Evolutionary conservation across 2,888 invertebrate genomes (phyloP), one percentile per base, ranked within the genome.

Genomic region (Dicyrtomina minuta): DNA sequence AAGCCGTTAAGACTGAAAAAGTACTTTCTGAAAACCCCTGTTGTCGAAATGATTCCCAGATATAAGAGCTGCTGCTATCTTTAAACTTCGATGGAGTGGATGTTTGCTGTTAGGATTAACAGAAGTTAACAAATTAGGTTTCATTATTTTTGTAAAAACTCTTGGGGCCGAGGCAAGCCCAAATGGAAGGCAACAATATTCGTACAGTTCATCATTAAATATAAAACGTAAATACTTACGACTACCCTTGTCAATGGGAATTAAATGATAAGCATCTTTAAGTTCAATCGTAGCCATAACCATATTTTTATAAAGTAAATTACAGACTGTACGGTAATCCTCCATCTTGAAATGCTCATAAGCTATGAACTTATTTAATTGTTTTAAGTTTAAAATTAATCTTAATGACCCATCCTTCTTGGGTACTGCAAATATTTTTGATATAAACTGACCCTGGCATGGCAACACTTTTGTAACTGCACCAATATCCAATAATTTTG

Each of bases 341-440:
- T 72, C 72, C 49, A 72, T 55, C 44, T 72, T 72, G 58, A 68
- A 72, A 64, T 72, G 68, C 24, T 51, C 43, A 60, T 68, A 66
- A 0, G 41, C 43, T 5, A 68, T 33, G 62, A 55, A 68, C 26
- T 44, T 41, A 20, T 72, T 72, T n/a, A 72, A 55, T 8, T 17
- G n/a, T 46, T 72, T 72, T 15, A 70, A 43, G 68, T 72, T 72
- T 39, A 72, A 26, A 56, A 72, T 68, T 26, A 65, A 56, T 13
- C 70, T 26, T 24, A 10, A 55, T 13, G 13, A 17, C 8, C 70
- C 70, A 56, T 58, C 51, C 13, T 46, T 1, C 44, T 72, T 72
- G 2, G 72, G 72, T 0, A 72, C 68, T 15, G 22, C 10, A 66
- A 72, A 70, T 24, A 70, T 61, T 13, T 51, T 20, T 2, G 68